phyloP scores from a whole-genome alignment of 1,140 invertebrate species.

The Elysia chlorotica region DNA sequence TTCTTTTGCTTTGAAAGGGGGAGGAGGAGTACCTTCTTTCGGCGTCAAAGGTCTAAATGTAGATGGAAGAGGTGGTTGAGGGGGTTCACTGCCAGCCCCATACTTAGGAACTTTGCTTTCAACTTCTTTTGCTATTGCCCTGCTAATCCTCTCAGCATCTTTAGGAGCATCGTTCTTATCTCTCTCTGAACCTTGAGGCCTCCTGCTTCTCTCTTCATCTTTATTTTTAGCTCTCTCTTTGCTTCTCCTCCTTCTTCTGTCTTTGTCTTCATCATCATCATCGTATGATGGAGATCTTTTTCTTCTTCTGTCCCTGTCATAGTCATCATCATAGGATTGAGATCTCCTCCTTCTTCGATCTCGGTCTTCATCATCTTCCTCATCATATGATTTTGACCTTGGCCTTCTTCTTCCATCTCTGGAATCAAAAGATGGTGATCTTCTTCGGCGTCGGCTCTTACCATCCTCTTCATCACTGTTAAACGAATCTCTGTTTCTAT shows the following conservation, averaged over 20 bases:
- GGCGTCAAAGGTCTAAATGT: too few relatives aligned
- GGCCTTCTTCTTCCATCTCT: neutral
- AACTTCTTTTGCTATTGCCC: too few relatives aligned
- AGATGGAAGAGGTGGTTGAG: neutral
- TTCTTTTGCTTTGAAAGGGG: too few relatives aligned
- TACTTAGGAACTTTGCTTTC: too few relatives aligned
- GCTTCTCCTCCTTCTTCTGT: neutral
- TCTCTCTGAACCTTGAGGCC: too few relatives aligned
- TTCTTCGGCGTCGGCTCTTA: neutral
- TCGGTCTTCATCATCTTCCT: neutral
- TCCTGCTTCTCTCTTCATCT: too few relatives aligned
- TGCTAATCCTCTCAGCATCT: too few relatives aligned
- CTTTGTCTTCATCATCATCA: neutral
- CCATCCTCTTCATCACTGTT: neutral
- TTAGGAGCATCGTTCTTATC: too few relatives aligned
- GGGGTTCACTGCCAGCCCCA: neutral
- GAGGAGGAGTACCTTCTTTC: too few relatives aligned
- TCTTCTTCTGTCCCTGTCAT: neutral
- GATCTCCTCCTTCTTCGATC: neutral
- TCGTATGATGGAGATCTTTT: neutral
- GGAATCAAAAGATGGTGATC: too few relatives aligned
- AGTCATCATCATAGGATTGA: neutral
- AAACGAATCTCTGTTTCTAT: neutral
- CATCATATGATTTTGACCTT: too few relatives aligned
- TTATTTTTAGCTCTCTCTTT: neutral